Evolutionary conservation across 2,888 invertebrate species (phyloP).

Genomic region (Heliothis peltigera): DNA sequence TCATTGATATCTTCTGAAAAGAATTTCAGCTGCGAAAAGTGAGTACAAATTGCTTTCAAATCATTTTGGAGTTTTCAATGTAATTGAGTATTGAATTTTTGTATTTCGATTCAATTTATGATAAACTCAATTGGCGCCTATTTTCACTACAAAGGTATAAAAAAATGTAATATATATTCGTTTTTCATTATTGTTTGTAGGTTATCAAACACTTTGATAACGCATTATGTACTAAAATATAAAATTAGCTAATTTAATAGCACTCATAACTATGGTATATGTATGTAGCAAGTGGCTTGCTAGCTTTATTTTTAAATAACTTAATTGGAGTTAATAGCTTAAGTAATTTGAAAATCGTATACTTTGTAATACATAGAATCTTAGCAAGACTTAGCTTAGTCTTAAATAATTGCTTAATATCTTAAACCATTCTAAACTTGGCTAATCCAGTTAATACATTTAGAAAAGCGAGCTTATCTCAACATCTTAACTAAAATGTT

Average conservation of each 20-base stretch:
- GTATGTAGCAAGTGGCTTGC: too few relatives aligned
- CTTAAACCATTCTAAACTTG: conserved; percentile 19
- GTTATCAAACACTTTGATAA: not conserved
- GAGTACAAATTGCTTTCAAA: conserved; percentile 5
- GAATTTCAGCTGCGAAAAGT: conserved; percentile 9
- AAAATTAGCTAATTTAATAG: too few relatives aligned
- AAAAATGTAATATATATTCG: not conserved
- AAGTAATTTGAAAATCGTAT: too few relatives aligned
- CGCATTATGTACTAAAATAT: too few relatives aligned
- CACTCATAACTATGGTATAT: too few relatives aligned
- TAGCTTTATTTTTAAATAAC: too few relatives aligned
- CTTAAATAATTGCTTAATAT: conserved; percentile 4
- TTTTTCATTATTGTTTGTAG: not conserved
- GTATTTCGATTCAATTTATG: not conserved
- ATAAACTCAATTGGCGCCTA: not conserved
- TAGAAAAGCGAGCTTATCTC: conserved; percentile 5
- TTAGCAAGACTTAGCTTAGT: too few relatives aligned
- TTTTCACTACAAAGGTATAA: not conserved
- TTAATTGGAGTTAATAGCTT: too few relatives aligned
- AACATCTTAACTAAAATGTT: conserved; percentile 4
- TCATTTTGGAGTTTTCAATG: not conserved
- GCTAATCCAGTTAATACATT: conserved; percentile 1
- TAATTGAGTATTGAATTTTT: not conserved
- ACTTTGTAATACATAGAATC: too few relatives aligned
- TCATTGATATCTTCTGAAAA: conserved; percentile 10